These are phyloP conservation scores for Empis livida DNA, from an alignment of 2,888 invertebrate species.

Conservation along the genomic window DNA sequence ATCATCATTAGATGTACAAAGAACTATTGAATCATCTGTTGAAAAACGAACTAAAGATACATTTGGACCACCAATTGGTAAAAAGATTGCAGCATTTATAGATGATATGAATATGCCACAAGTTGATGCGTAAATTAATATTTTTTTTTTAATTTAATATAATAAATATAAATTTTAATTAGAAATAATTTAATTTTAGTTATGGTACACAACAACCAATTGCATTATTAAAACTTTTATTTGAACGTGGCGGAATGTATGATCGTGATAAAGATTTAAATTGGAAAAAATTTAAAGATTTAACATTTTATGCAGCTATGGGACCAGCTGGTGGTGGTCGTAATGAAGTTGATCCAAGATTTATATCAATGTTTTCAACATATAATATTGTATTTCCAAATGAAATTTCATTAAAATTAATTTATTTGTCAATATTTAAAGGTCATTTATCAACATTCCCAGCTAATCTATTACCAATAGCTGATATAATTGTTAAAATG, in stretches of 20 bases:
- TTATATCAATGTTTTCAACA: conserved; percentile 79
- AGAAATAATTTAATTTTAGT: conserved; percentile 15
- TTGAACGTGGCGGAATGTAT: conserved; percentile 80
- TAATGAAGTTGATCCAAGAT: conserved; percentile 81
- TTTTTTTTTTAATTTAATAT: background rate
- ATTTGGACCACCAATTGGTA: conserved; percentile 82
- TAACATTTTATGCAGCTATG: conserved; percentile 69
- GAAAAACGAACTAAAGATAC: conserved; percentile 84
- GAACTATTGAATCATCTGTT: conserved; percentile 72
- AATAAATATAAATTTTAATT: background rate
- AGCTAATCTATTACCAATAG: conserved; percentile 49
- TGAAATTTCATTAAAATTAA: conserved; percentile 60
- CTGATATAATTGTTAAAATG: conserved; percentile 56
- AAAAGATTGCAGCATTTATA: conserved; percentile 77
- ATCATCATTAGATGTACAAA: conserved; percentile 80
- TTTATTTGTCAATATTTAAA: conserved; percentile 66
- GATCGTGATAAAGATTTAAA: conserved; percentile 78
- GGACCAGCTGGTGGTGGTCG: conserved; percentile 80
- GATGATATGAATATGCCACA: conserved; percentile 94
- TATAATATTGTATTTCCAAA: conserved; percentile 79
- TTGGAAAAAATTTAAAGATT: conserved; percentile 77
- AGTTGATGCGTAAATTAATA: conserved; percentile 37
- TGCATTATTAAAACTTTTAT: conserved; percentile 77
- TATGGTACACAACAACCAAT: conserved; percentile 93
- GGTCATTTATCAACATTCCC: conserved; percentile 66